Evolutionary conservation across 2,797 vertebrate species (phyloP), one percentile per base, ranked within the genome.

Genomic region (Amblyraja radiata): DNA sequence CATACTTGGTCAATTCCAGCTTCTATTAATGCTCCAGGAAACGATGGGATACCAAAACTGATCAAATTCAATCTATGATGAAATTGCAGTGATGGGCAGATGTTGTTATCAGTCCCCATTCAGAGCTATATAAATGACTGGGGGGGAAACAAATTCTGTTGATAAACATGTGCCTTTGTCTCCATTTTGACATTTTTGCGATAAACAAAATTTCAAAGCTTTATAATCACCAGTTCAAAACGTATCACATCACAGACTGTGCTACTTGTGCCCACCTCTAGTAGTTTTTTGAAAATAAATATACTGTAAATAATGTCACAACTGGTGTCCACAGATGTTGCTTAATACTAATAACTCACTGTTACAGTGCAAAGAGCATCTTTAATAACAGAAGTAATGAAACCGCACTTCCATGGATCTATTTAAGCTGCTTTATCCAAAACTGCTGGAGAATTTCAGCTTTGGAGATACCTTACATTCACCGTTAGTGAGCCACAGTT

Each of bases 381-480:
- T 92, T 92, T 71, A 92, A 46, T 28, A 92, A 92, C 46, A 76
- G 39, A 74, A 36, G 32, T 36, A 39, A 74, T 54, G 46, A 54
- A 92, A 46, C 46, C 39, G 71, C 14, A 39, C 21, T 25, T 54
- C 90, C 68, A n/a, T n/a, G 65, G 61, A 88, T 92, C 25, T 58
- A 58, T 0, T 71, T 90, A 11, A n/a, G 21, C 11, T 58, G 39
- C 25, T 92, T 92, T 28, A 28, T 74, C 46, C 54, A 13, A 46
- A 74, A 8, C 36, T 76, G 39, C 46, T 92, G 10, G n/a, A 92
- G 68, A 76, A 76, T 46, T n/a, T n/a, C 4, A 68, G 88, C 84
- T 88, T 88, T 88, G 84, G 84, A 88, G 63, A 36, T 36, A 88
- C n/a, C 36, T 88, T 88, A 88, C 63, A 88, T 88, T 88, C 84